These are phyloP conservation scores for Magallana nippona DNA, from an alignment of 2,888 invertebrate species.

Conservation along the genomic window DNA sequence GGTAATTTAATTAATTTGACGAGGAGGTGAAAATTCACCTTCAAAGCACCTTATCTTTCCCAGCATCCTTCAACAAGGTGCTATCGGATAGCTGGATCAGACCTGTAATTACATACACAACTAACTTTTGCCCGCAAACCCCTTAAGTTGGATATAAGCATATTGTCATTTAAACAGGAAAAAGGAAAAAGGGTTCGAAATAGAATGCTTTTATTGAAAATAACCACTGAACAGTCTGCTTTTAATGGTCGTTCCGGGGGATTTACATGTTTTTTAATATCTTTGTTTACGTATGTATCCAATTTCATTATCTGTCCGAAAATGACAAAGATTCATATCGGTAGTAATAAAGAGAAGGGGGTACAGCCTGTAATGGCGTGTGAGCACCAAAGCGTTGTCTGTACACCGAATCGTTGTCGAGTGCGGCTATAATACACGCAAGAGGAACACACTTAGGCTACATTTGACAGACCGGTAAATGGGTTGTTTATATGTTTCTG, in stretches of 20 bases:
- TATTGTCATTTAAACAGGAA: not conserved
- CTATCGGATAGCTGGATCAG: not conserved
- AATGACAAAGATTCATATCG: too few relatives aligned
- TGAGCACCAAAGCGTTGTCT: too few relatives aligned
- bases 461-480: conserved; percentile 17
- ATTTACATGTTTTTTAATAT: too few relatives aligned
- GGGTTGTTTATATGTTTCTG: not conserved
- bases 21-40: conserved; percentile 28
- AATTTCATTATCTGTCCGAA: too few relatives aligned
- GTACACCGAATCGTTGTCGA: not conserved
- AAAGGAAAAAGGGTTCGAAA: not conserved
- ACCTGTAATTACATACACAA: not conserved
- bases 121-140: not conserved
- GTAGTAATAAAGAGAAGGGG: too few relatives aligned
- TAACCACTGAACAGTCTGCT: not conserved
- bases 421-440: not conserved
- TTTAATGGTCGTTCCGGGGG: too few relatives aligned
- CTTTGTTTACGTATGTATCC: too few relatives aligned
- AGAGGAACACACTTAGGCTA: not conserved
- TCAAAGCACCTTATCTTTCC: conserved; percentile 19
- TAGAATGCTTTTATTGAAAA: too few relatives aligned
- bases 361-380: too few relatives aligned
- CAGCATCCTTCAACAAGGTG: not conserved
- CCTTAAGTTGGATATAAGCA: too few relatives aligned
- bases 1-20: conserved; percentile 30